Percentiles rank a stretch among this genome's conserved stretches.
These are phyloP conservation scores for Balearica regulorum DNA, from an alignment of 2,797 vertebrate genomes.

Conservation along the genomic window DNA sequence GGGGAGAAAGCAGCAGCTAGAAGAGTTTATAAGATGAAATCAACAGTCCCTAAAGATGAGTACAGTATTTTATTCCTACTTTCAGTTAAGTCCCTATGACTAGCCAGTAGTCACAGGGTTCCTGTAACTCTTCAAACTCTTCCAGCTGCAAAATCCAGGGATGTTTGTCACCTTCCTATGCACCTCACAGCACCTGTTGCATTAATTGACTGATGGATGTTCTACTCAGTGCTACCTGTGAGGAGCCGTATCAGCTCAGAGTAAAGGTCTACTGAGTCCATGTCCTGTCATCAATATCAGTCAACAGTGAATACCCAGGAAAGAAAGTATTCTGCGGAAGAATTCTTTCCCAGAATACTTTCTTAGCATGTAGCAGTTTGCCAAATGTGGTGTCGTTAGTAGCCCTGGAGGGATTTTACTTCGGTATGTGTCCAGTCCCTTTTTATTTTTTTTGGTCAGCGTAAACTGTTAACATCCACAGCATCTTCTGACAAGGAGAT, in stretches of 20 bases:
- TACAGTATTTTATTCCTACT: neutral
- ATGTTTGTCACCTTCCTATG: neutral
- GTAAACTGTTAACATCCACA: neutral
- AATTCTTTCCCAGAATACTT: neutral
- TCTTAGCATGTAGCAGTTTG: neutral
- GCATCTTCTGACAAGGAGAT: neutral
- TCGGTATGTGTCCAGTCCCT: neutral
- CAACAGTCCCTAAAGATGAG: neutral
- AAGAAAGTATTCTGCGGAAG: neutral
- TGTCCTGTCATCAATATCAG: neutral
- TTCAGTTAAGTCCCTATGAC: neutral
- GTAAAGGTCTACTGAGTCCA: accelerated
- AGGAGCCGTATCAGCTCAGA: neutral
- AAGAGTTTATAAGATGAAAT: neutral
- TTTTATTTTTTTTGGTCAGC: neutral
- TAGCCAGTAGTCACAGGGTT: neutral
- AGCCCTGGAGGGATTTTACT: neutral
- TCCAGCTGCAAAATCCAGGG: neutral
- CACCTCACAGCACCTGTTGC: neutral
- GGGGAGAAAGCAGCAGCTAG: neutral
- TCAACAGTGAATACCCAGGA: neutral
- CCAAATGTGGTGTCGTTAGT: neutral
- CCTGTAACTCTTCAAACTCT: neutral
- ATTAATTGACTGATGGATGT: neutral
- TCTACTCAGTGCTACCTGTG: neutral